Evolutionary conservation across 1,140 invertebrate genomes (phyloP).

Genomic region (Psix sp.): DNA sequence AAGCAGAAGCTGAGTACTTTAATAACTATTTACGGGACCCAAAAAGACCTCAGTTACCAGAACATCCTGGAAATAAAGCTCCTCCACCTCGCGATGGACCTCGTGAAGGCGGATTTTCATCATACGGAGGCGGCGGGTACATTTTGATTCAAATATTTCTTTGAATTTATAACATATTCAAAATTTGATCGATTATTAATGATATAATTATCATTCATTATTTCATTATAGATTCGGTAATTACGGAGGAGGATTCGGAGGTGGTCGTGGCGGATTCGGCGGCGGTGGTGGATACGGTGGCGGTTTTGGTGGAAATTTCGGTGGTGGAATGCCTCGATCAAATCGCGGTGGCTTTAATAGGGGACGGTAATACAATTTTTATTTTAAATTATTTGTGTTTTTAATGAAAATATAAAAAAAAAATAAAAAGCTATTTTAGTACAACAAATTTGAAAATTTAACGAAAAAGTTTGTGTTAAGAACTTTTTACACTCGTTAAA

Average conservation of each 20-base stretch:
- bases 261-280: constrained; percentile 68
- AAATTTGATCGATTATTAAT: background rate
- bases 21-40: constrained; percentile 98
- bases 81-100: constrained; percentile 70
- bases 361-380: constrained; percentile 71
- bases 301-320: constrained; percentile 75
- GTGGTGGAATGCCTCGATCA: constrained; percentile 69
- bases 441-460: no score
- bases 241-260: constrained; percentile 44
- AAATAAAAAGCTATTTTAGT: no score
- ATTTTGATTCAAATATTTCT: no score
- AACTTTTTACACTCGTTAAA: no score
- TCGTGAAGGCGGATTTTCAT: constrained; percentile 72
- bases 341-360: constrained; percentile 76
- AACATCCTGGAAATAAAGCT: constrained; percentile 85
- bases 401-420: no score
- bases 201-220: background rate
- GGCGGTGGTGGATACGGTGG: constrained; percentile 71
- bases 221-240: constrained; percentile 47
- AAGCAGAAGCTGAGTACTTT: constrained; percentile 97
- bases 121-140: constrained; percentile 71
- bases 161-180: no score
- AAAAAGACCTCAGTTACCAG: constrained; percentile 94
- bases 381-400: background rate
- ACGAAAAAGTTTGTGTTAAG: no score